Percentiles rank a stretch among this genome's conserved stretches.
Evolutionary conservation across 2,888 invertebrate genomes (phyloP).

Genomic region (Hylaea fasciaria): DNA sequence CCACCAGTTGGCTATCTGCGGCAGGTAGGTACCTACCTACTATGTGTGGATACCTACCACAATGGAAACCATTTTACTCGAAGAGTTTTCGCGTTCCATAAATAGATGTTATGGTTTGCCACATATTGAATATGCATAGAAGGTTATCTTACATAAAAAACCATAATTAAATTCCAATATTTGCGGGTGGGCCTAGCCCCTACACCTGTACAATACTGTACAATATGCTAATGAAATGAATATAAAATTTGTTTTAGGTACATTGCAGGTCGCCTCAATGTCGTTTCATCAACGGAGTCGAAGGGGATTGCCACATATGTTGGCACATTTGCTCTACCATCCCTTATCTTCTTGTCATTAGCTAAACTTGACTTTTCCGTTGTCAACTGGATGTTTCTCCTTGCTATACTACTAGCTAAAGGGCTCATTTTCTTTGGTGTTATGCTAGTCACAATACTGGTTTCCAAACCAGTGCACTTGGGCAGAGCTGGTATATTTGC

Average conservation of each 20-base stretch:
- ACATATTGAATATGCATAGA: too few relatives aligned
- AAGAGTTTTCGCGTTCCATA: too few relatives aligned
- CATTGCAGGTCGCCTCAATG: constrained; percentile 92
- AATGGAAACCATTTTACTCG: too few relatives aligned
- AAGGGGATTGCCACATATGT: constrained; percentile 97
- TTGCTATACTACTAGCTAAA: constrained; percentile 94
- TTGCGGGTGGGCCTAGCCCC: too few relatives aligned
- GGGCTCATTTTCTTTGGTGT: constrained; percentile 93
- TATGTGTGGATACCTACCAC: constrained; percentile 2
- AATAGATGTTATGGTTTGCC: too few relatives aligned
- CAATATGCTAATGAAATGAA: too few relatives aligned
- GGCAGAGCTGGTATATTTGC: constrained; percentile 96
- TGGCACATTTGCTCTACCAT: constrained; percentile 96
- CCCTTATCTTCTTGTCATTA: constrained; percentile 95
- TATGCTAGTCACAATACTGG: constrained; percentile 89
- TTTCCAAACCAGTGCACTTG: constrained; percentile 91
- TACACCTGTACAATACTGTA: too few relatives aligned
- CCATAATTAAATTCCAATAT: too few relatives aligned
- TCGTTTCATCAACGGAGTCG: constrained; percentile 92
- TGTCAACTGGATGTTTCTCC: constrained; percentile 96
- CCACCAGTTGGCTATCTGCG: too few relatives aligned
- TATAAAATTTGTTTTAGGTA: constrained; percentile 85
- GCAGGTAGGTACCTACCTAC: background rate
- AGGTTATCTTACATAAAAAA: too few relatives aligned
- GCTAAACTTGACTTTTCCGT: constrained; percentile 92